A percentile compares a stretch with the other conserved stretches of the same genome.
Conservation (phyloP, 1,140 invertebrate species). For the Elymnias hypermnestra region DNA sequence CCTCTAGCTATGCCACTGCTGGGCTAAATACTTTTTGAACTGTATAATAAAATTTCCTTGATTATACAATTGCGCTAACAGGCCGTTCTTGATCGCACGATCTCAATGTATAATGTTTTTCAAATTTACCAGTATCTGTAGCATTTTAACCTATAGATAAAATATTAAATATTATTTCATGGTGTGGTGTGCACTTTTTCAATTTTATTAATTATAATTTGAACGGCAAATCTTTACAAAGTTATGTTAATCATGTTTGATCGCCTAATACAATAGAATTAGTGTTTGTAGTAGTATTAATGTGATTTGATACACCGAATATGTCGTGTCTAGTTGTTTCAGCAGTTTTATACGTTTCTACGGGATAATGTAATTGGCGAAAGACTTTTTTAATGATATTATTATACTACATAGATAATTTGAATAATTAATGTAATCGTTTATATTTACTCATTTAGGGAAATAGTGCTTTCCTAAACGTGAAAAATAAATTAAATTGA, state of each 20-base stretch:
- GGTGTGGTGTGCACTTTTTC: too few relatives aligned
- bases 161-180: too few relatives aligned
- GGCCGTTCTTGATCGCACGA: too few relatives aligned
- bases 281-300: constrained; percentile 23
- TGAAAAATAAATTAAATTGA: constrained; percentile 23
- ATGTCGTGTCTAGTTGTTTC: constrained; percentile 31
- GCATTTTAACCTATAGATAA: too few relatives aligned
- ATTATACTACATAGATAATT: constrained; percentile 35
- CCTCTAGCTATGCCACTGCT: too few relatives aligned
- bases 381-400: constrained; percentile 44
- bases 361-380: constrained; percentile 48
- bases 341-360: constrained; percentile 65
- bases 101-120: too few relatives aligned
- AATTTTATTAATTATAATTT: too few relatives aligned
- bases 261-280: constrained; percentile 21
- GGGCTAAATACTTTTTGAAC: too few relatives aligned
- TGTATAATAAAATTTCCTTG: too few relatives aligned
- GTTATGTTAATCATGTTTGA: constrained; percentile 10
- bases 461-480: constrained; percentile 49
- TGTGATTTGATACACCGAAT: constrained; percentile 33
- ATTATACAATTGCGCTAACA: too few relatives aligned
- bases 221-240: too few relatives aligned
- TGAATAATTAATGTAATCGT: constrained; percentile 52
- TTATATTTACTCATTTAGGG: constrained; percentile 47
- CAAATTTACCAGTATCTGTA: too few relatives aligned